phyloP scores from a whole-genome alignment of 1,140 invertebrate genomes.

The Lordiphosa clarofinis region DNA sequence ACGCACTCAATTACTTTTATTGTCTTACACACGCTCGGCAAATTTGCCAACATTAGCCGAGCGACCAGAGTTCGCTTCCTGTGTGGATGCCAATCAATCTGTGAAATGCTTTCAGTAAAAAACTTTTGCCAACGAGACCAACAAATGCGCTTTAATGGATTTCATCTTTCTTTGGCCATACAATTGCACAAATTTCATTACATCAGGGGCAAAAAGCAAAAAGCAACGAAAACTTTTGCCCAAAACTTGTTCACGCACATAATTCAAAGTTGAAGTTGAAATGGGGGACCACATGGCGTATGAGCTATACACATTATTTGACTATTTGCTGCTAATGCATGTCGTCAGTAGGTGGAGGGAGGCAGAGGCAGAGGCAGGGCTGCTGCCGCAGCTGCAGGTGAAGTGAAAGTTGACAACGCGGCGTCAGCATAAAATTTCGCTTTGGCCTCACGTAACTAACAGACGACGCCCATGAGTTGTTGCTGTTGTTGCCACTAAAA shows the following conservation, averaged over 20 bases:
- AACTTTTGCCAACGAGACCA: slow-evolving; percentile 44
- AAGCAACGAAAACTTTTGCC: slow-evolving; percentile 41
- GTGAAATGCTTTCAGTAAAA: slow-evolving; percentile 57
- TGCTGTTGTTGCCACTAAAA: slow-evolving; percentile 50
- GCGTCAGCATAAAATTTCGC: slow-evolving; percentile 65
- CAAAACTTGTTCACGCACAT: slow-evolving; percentile 50
- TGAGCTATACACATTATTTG: slow-evolving; percentile 67
- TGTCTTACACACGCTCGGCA: slow-evolving; percentile 69
- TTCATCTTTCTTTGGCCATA: slow-evolving; percentile 45
- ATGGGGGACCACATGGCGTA: slow-evolving; percentile 61
- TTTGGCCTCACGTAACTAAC: slow-evolving; percentile 63
- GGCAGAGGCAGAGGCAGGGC: slow-evolving; percentile 1
- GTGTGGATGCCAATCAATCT: slow-evolving; percentile 68
- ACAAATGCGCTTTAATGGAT: slow-evolving; percentile 69
- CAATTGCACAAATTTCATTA: slow-evolving; percentile 73
- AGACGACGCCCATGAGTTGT: slow-evolving; percentile 34
- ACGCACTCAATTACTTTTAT: slow-evolving; percentile 76
- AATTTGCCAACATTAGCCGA: slow-evolving; percentile 62
- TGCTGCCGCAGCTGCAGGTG: slow-evolving; percentile 63
- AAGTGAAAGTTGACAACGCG: slow-evolving; percentile 72
- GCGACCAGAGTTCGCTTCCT: not conserved
- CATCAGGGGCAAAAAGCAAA: slow-evolving; percentile 42
- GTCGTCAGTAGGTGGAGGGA: slow-evolving; percentile 8
- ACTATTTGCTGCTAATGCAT: slow-evolving; percentile 66
- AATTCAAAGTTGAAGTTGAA: slow-evolving; percentile 67